Evolutionary conservation across 2,797 vertebrate species (phyloP).

Genomic region (Ibycter americanus): DNA sequence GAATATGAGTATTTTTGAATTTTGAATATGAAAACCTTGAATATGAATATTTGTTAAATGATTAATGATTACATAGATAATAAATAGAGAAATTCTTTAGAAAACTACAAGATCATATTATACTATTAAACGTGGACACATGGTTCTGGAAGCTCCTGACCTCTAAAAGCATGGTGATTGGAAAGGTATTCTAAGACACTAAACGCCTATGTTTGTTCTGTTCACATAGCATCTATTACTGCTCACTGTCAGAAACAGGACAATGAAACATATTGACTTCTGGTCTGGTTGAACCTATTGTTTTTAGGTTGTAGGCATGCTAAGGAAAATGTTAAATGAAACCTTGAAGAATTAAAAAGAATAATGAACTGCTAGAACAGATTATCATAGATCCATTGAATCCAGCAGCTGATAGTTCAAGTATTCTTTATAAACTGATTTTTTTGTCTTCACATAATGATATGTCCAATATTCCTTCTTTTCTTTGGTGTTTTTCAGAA

Average conservation of each 20-base stretch:
- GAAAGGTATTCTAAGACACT: neutral
- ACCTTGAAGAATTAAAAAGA: neutral
- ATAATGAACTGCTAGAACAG: neutral
- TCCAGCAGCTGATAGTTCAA: neutral
- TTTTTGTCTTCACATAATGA: neutral
- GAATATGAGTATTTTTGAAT: neutral
- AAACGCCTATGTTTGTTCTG: neutral
- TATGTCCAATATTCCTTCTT: neutral
- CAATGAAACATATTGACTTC: neutral
- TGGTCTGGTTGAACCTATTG: neutral
- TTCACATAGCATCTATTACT: neutral
- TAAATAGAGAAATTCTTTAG: neutral
- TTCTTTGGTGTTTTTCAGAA: neutral
- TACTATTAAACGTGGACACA: neutral
- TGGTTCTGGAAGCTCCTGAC: neutral
- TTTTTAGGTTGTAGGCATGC: neutral
- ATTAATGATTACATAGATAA: neutral
- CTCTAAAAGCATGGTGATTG: neutral
- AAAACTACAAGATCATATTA: neutral
- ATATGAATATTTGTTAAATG: neutral
- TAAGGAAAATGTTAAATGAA: neutral
- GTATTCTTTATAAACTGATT: neutral
- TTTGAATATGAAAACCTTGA: neutral
- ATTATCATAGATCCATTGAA: neutral
- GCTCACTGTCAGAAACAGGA: neutral